Evolutionary conservation across 2,888 invertebrate genomes (phyloP).

Genomic region (Phoenoteleia sp.): DNA sequence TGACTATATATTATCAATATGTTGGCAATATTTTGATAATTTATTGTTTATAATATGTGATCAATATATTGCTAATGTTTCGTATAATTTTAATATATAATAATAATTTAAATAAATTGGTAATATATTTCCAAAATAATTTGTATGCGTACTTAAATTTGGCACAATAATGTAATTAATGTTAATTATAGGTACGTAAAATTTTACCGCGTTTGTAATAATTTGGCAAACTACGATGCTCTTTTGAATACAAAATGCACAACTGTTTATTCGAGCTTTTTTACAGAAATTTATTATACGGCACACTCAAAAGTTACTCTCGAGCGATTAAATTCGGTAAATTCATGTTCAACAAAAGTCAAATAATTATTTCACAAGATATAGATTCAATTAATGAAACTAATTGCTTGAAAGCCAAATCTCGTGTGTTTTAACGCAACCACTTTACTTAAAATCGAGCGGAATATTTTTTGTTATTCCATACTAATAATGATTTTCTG

Average conservation of each 20-base stretch:
- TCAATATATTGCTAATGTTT: too few relatives aligned
- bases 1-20: too few relatives aligned
- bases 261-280: slow-evolving; percentile 28
- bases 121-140: too few relatives aligned
- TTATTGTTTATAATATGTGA: too few relatives aligned
- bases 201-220: background rate
- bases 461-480: background rate
- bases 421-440: too few relatives aligned
- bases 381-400: slow-evolving; percentile 41
- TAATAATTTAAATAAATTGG: too few relatives aligned
- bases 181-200: slow-evolving; percentile 38
- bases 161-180: slow-evolving; percentile 3
- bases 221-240: slow-evolving; percentile 33
- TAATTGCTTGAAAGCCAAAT: slow-evolving; percentile 45
- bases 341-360: slow-evolving; percentile 45
- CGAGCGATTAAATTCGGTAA: slow-evolving; percentile 50
- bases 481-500: too few relatives aligned
- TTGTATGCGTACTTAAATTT: slow-evolving; percentile 19
- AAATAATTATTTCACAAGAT: slow-evolving; percentile 45
- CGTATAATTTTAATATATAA: too few relatives aligned
- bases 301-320: slow-evolving; percentile 42
- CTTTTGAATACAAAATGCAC: background rate
- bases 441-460: too few relatives aligned
- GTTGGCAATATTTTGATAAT: too few relatives aligned
- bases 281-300: slow-evolving; percentile 30